Base-by-base conservation (phyloP, 2,888 invertebrate genomes). In the Drosophila austrosaltans region DNA sequence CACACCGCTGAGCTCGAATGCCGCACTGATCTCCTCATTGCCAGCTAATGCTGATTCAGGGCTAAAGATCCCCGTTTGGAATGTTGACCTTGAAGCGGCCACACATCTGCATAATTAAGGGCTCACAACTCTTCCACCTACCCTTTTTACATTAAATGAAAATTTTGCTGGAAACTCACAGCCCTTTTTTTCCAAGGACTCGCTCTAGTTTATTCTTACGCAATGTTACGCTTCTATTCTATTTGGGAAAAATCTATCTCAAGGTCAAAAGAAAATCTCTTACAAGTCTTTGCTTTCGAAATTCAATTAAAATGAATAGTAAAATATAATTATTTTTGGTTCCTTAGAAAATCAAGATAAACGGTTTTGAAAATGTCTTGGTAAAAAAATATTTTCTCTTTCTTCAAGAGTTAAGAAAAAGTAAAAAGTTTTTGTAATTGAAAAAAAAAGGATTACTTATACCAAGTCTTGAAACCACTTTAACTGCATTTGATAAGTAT, bases 191-290 rank as follows among this genome's bases (percentile, higher is more conserved):
- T 30, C n/a, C 5, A 22, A 44, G 66, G 30, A 25, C 42, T 7
- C 40, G 54, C 70, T 78, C 89, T 90, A 89, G 91, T 91, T 81
- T 77, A 82, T 42, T 53, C 54, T 72, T 76, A 56, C 63, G 89
- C 61, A 82, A 87, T 72, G 58, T 78, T 76, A 64, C 62, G 63
- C 57, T 44, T 53, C 53, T 53, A 48, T 12, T 8, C 53, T 53
- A 40, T 61, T 42, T 66, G 32, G 48, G 12, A 53, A 36, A 36
- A 36, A 2, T 44, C 36, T 16, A n/a, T 22, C 16, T 20, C 72
- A 72, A 72, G 72, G 72, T 40, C 75, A 25, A 22, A 20, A 36
- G 16, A 28, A n/a, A 30, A 68, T 44, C 36, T 42, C 12, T 22
- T 28, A 60, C 22, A 61, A 66, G 25, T 12, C 22, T 36, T 57